Conservation (phyloP, 2,113 vertebrate genomes). For the Colius striatus region DNA sequence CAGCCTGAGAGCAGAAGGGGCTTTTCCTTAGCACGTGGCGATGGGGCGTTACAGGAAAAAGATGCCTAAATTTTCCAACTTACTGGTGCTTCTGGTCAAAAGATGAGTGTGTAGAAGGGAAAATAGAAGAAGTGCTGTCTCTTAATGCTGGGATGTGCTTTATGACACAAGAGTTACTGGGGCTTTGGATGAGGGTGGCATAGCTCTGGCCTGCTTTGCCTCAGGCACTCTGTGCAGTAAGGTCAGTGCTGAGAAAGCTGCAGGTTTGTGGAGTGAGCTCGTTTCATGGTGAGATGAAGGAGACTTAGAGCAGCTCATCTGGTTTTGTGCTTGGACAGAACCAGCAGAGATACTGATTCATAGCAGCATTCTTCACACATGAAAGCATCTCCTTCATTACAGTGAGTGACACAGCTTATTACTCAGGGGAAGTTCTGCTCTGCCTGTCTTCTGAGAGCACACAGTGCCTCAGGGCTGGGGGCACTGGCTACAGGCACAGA, state of each 20-base stretch:
- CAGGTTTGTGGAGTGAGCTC: neutral
- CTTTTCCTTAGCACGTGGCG: neutral
- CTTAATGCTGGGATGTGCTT: neutral
- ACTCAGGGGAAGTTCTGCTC: neutral
- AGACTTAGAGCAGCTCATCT: neutral
- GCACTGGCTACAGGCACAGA: too few species aligned
- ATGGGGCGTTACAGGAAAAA: neutral
- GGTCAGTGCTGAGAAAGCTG: neutral
- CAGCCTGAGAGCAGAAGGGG: neutral
- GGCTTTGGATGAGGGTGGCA: neutral
- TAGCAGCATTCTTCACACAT: neutral
- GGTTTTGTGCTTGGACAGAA: neutral
- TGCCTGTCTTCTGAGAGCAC: neutral
- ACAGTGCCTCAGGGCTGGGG: neutral
- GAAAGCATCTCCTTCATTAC: neutral
- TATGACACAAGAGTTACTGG: fast-evolving
- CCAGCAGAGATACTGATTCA: neutral
- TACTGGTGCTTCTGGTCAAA: neutral
- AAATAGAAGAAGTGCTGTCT: neutral
- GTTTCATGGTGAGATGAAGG: fast-evolving
- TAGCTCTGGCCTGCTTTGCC: neutral
- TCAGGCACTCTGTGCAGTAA: fast-evolving
- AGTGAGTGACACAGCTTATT: neutral
- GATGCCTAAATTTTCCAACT: neutral
- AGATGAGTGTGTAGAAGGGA: neutral